These are phyloP conservation scores for Eidolon dupreanum DNA, from an alignment of 2,797 vertebrate species.

Conservation along the genomic window DNA sequence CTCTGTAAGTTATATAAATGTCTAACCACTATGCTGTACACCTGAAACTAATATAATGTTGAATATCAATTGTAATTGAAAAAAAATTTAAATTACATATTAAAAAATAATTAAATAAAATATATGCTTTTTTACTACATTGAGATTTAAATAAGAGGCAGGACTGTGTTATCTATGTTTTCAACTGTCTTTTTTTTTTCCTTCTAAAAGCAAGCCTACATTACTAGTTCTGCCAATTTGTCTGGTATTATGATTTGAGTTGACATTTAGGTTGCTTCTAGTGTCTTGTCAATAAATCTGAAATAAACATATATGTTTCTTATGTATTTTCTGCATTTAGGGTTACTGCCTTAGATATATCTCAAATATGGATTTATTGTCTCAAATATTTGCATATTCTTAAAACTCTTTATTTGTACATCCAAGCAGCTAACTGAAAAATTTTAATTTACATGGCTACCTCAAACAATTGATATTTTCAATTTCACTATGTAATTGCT, in stretches of 20 bases:
- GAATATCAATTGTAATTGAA: too few relatives aligned
- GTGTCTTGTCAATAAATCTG: background rate
- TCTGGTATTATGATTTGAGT: background rate
- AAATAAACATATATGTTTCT: background rate
- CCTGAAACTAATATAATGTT: too few relatives aligned
- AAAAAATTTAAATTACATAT: too few relatives aligned
- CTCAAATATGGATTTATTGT: background rate
- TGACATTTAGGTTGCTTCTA: background rate
- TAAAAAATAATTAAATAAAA: background rate
- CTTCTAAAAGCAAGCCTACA: background rate
- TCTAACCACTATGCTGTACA: too few relatives aligned
- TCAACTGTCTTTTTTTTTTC: background rate
- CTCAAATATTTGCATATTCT: background rate
- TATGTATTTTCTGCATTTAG: background rate
- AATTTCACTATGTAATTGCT: background rate
- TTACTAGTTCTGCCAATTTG: background rate
- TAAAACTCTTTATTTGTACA: background rate
- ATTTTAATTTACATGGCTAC: background rate
- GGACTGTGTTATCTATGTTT: background rate
- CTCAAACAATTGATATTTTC: background rate
- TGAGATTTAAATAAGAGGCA: background rate
- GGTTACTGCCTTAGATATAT: background rate
- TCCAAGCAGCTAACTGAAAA: background rate
- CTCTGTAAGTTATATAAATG: too few relatives aligned
- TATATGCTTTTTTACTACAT: background rate